These are phyloP conservation scores for Euschistus heros DNA, from an alignment of 1,140 invertebrate species.

Conservation along the genomic window DNA sequence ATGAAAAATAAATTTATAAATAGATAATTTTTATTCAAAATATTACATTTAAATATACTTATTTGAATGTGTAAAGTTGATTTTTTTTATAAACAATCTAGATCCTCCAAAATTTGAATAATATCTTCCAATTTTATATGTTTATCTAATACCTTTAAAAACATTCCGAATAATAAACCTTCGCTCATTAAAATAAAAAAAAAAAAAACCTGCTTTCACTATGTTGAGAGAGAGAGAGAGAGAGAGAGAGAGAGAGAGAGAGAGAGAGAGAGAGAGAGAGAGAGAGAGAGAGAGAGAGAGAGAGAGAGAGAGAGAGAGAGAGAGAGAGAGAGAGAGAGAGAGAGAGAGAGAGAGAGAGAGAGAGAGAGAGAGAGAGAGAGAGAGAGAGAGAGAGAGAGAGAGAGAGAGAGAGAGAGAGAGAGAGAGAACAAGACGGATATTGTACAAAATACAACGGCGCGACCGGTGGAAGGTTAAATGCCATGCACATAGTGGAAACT, in stretches of 20 bases:
- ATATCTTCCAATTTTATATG: no score
- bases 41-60: no score
- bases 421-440: not conserved
- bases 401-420: conserved; percentile 4
- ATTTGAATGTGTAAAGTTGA: no score
- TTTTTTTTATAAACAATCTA: no score
- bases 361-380: conserved; percentile 6
- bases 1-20: no score
- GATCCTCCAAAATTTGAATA: no score
- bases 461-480: not conserved
- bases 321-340: conserved; percentile 3
- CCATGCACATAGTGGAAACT: not conserved
- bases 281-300: conserved; percentile 2
- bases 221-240: not conserved
- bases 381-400: not conserved
- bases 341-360: not conserved
- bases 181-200: no score
- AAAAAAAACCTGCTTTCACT: no score
- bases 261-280: conserved; percentile 23
- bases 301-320: not conserved
- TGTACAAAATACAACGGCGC: not conserved
- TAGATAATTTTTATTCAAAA: no score
- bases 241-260: conserved; percentile 18
- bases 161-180: no score
- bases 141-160: no score